These are phyloP conservation scores for Synanthedon tipuliformis DNA, from an alignment of 2,888 invertebrate species.

Conservation along the genomic window DNA sequence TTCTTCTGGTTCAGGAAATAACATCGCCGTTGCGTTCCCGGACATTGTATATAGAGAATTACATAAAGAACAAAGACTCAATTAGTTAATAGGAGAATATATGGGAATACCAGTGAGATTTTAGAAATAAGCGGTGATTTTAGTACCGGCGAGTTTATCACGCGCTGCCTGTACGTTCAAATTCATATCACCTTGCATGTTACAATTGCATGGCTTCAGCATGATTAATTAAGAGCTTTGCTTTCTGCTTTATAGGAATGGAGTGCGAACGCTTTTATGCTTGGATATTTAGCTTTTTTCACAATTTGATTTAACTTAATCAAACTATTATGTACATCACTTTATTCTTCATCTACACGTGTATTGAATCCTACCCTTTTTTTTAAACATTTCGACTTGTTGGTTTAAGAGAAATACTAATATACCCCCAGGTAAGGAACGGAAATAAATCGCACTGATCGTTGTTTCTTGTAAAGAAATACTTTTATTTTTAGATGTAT, in stretches of 20 bases:
- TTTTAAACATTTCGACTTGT: too few species aligned
- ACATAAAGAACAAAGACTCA: conserved; percentile 67
- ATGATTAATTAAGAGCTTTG: not conserved
- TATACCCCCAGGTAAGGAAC: too few species aligned
- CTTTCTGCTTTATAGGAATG: not conserved
- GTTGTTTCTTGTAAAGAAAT: not conserved
- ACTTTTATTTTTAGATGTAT: conserved; percentile 33
- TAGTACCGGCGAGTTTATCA: conserved; percentile 60
- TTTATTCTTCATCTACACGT: too few species aligned
- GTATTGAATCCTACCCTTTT: too few species aligned
- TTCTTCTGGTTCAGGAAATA: conserved; percentile 71
- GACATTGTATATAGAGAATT: conserved; percentile 59
- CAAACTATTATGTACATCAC: too few species aligned
- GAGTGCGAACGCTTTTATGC: not conserved
- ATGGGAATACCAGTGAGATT: conserved; percentile 68
- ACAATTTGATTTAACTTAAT: not conserved
- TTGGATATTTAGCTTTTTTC: conserved; percentile 1
- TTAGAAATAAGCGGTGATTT: conserved; percentile 66
- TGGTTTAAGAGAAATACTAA: too few species aligned
- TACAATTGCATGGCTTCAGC: not conserved
- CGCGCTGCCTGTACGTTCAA: conserved; percentile 57
- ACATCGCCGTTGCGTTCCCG: conserved; percentile 57
- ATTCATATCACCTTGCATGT: conserved; percentile 45
- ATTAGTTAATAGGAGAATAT: conserved; percentile 61
- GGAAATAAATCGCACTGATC: too few species aligned